Evolutionary conservation across 2,888 invertebrate species (phyloP).

Genomic region (Oxytorus armatus): DNA sequence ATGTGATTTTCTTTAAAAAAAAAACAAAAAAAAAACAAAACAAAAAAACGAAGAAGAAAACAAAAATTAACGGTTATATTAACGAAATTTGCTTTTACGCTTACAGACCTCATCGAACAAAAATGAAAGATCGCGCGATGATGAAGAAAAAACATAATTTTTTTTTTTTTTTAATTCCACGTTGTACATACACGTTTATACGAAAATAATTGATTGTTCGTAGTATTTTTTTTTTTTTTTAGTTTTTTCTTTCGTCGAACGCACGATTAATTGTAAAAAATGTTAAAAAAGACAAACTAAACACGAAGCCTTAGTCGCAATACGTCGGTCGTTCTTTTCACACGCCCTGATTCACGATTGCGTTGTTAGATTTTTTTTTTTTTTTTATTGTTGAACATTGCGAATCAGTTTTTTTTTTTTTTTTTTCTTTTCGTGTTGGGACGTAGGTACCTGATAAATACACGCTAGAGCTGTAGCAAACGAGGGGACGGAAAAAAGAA

Average conservation of each 20-base stretch:
- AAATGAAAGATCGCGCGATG: slow-evolving; percentile 25
- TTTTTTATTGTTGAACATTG: slow-evolving; percentile 14
- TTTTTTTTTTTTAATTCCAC: slow-evolving; percentile 30
- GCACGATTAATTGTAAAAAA: slow-evolving; percentile 6
- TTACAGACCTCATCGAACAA: slow-evolving; percentile 46
- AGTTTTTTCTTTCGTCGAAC: slow-evolving; percentile 8
- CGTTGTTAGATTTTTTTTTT: slow-evolving; percentile 1
- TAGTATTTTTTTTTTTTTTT: too few species aligned
- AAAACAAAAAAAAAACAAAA: neutral
- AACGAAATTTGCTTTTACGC: slow-evolving; percentile 27
- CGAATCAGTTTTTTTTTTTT: slow-evolving; percentile 18
- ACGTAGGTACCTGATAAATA: slow-evolving; percentile 66
- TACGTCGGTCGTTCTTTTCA: neutral
- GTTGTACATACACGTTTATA: slow-evolving; percentile 54
- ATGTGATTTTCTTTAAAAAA: slow-evolving; percentile 2
- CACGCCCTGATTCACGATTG: neutral
- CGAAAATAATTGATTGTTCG: neutral
- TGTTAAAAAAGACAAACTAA: neutral
- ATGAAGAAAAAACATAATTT: neutral
- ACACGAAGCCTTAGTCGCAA: neutral
- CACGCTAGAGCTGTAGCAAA: slow-evolving; percentile 57
- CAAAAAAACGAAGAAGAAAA: neutral
- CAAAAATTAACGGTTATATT: neutral
- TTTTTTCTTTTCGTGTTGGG: slow-evolving; percentile 54
- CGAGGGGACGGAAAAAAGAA: slow-evolving; percentile 14